phyloP scores from a whole-genome alignment of 2,888 invertebrate species.

The Drosophila nr. medialis region DNA sequence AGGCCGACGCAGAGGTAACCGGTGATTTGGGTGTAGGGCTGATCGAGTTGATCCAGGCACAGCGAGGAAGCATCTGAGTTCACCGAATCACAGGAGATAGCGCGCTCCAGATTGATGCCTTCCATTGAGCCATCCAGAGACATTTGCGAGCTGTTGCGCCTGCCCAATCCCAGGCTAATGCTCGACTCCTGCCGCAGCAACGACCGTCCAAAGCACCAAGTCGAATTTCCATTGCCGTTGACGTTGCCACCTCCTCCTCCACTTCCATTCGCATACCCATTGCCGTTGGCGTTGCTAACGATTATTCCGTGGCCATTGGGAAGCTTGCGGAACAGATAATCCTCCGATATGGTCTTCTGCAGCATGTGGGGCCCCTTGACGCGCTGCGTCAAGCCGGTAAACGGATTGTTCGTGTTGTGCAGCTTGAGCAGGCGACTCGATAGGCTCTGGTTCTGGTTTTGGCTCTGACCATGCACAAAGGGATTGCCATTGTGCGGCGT shows the following conservation, averaged over 20 bases:
- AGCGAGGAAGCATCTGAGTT: slow-evolving; percentile 91
- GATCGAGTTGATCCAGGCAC: slow-evolving; percentile 89
- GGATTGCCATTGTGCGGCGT: slow-evolving; percentile 66
- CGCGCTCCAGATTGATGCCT: slow-evolving; percentile 85
- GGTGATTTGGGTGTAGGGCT: slow-evolving; percentile 89
- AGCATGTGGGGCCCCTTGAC: slow-evolving; percentile 83
- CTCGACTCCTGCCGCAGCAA: slow-evolving; percentile 82
- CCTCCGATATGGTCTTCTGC: slow-evolving; percentile 85
- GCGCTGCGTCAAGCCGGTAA: slow-evolving; percentile 79
- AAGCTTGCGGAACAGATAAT: slow-evolving; percentile 82
- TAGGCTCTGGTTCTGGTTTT: slow-evolving; percentile 51
- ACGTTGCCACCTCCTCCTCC: slow-evolving; percentile 35
- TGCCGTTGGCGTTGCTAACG: slow-evolving; percentile 32
- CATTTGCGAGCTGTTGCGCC: slow-evolving; percentile 82
- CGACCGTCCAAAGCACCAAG: slow-evolving; percentile 82
- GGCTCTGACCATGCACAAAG: slow-evolving; percentile 49
- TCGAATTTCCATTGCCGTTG: slow-evolving; percentile 63
- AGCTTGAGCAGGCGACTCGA: slow-evolving; percentile 71
- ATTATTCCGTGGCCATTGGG: slow-evolving; percentile 45
- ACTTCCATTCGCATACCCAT: slow-evolving; percentile 48
- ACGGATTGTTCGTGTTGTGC: slow-evolving; percentile 74
- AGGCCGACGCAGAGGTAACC: slow-evolving; percentile 91
- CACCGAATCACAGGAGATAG: slow-evolving; percentile 92
- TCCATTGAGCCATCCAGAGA: slow-evolving; percentile 83
- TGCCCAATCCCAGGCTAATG: slow-evolving; percentile 75